Conservation (phyloP, 2,113 vertebrate species). For the Delphinapterus leucas region DNA sequence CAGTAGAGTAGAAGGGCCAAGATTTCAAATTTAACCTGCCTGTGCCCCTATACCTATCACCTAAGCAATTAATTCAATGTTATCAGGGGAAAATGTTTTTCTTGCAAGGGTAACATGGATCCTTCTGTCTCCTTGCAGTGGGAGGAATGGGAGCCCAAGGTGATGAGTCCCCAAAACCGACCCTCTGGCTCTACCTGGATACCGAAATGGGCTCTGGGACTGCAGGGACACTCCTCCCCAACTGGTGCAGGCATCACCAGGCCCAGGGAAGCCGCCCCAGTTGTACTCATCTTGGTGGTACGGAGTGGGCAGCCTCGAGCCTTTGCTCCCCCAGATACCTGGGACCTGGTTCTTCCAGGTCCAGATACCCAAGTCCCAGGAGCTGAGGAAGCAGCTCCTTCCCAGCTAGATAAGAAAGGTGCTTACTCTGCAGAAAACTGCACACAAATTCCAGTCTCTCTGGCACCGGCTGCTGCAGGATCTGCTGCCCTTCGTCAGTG, state of each 20-base stretch:
- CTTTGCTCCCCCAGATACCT: not conserved
- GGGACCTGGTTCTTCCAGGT: not conserved
- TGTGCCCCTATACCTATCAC: not conserved
- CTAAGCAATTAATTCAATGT: not conserved
- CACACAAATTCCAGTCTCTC: constrained; percentile 83
- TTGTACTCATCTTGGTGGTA: not conserved
- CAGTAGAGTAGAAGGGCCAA: not conserved
- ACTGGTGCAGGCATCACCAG: not conserved
- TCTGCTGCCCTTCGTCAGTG: constrained; percentile 75
- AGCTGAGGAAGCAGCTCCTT: not conserved
- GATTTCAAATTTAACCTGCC: not conserved
- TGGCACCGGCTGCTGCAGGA: constrained; percentile 71
- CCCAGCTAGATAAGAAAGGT: not conserved
- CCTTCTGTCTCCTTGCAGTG: not conserved
- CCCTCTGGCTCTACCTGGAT: not conserved
- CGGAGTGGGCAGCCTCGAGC: not conserved
- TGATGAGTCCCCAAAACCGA: not conserved
- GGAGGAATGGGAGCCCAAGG: not conserved
- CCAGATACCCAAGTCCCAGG: not conserved
- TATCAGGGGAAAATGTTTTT: not conserved
- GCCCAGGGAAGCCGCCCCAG: not conserved
- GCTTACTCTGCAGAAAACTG: constrained; percentile 89
- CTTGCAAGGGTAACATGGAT: not conserved
- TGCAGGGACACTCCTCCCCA: not conserved
- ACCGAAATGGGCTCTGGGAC: not conserved